These are phyloP conservation scores for Lasioglossum malachurum DNA, from an alignment of 2,888 invertebrate species.

Conservation along the genomic window DNA sequence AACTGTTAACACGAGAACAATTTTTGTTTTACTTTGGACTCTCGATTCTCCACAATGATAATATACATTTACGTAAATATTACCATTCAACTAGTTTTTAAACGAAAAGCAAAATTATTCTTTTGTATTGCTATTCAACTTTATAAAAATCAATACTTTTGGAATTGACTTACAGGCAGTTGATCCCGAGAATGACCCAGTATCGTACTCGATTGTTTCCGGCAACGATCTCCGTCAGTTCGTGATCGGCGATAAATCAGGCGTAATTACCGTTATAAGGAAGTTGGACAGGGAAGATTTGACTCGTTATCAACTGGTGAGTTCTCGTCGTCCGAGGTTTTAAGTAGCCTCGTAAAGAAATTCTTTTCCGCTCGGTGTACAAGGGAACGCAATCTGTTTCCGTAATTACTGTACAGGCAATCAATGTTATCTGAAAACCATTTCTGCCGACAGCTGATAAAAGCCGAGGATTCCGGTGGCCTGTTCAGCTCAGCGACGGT, in stretches of 20 bases:
- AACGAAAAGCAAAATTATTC: not conserved
- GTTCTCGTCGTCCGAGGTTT: constrained; percentile 61
- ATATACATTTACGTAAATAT: not conserved
- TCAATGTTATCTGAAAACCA: not conserved
- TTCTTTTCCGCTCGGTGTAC: constrained; percentile 30
- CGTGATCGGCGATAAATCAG: constrained; percentile 93
- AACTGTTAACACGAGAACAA: not conserved
- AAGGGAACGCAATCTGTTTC: constrained; percentile 28
- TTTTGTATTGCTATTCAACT: not conserved
- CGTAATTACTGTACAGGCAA: not conserved
- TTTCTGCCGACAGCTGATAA: constrained; percentile 87
- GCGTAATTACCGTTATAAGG: constrained; percentile 94
- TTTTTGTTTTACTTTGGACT: not conserved
- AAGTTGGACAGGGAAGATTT: constrained; percentile 95
- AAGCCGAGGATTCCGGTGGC: constrained; percentile 94
- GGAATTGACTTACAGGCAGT: constrained; percentile 88
- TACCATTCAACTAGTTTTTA: not conserved
- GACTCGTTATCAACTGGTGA: constrained; percentile 94
- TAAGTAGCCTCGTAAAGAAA: constrained; percentile 20
- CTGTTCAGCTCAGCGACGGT: constrained; percentile 93
- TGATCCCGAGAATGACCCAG: constrained; percentile 95
- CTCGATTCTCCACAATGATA: not conserved
- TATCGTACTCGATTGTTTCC: constrained; percentile 93
- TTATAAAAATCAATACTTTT: not conserved
- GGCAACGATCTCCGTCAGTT: constrained; percentile 96